Evolutionary conservation across 2,113 vertebrate species (phyloP).

Genomic region (Myocastor coypus): DNA sequence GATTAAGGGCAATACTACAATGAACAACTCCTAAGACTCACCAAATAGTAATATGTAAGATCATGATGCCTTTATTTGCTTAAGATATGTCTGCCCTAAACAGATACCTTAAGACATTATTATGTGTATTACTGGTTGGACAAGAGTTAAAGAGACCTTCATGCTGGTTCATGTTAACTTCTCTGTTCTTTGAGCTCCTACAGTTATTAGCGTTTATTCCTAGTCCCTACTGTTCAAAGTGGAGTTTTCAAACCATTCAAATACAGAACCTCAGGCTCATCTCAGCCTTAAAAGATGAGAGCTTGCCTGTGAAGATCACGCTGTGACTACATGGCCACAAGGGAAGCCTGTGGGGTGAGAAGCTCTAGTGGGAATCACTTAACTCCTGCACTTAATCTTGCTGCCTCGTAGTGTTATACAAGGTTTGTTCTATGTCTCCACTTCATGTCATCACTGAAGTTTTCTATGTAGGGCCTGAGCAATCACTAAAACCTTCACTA

Average conservation of each 20-base stretch:
- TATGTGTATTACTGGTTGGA: background rate
- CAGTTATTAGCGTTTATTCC: background rate
- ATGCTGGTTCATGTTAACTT: background rate
- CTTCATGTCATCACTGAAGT: background rate
- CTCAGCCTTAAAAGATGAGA: background rate
- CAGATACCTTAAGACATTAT: conserved; percentile 14
- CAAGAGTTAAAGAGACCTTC: background rate
- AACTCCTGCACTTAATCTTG: background rate
- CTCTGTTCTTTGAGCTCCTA: background rate
- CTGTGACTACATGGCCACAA: background rate
- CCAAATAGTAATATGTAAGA: background rate
- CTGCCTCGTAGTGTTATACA: background rate
- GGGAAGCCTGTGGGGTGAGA: background rate
- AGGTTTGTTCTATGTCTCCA: background rate
- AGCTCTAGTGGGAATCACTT: background rate
- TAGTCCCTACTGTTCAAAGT: background rate
- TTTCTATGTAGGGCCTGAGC: background rate
- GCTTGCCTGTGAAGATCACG: background rate
- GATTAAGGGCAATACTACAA: background rate
- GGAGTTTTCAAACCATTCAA: background rate
- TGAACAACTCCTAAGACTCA: background rate
- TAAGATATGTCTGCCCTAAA: background rate
- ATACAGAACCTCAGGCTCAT: background rate
- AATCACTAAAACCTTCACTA: background rate
- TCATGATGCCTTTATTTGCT: background rate